phyloP scores from a whole-genome alignment of 2,888 invertebrate genomes.

The Drosophila limbata region DNA sequence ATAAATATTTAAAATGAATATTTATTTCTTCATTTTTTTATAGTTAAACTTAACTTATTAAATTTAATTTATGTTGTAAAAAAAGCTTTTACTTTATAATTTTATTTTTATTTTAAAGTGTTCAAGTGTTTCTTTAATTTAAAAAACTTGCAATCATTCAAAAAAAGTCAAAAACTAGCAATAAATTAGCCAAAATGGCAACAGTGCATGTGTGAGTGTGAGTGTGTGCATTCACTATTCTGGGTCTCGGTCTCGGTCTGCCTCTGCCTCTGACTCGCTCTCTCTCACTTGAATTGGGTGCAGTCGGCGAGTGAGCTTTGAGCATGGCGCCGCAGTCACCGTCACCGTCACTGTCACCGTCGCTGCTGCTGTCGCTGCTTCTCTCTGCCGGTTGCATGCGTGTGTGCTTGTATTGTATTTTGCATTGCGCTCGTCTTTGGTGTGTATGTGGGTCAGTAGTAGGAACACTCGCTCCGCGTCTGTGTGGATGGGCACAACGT shows the following conservation, averaged over 20 bases:
- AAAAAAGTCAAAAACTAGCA: not conserved
- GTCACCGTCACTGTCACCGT: not conserved
- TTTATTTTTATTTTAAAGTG: too few relatives aligned
- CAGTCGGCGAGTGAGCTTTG: conserved; percentile 26
- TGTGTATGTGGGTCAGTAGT: conserved; percentile 83
- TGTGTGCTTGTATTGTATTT: conserved; percentile 4
- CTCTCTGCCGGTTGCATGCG: conserved; percentile 18
- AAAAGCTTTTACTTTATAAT: too few relatives aligned
- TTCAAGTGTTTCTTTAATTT: not conserved
- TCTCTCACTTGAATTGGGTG: conserved; percentile 4
- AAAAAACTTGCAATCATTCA: too few relatives aligned
- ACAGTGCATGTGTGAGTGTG: not conserved
- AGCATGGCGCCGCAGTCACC: conserved; percentile 3
- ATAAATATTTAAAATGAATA: too few relatives aligned
- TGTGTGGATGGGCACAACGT: conserved; percentile 57
- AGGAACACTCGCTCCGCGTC: conserved; percentile 69
- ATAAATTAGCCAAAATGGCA: not conserved
- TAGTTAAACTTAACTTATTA: too few relatives aligned
- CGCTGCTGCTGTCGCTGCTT: not conserved
- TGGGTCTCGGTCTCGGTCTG: conserved; percentile 16
- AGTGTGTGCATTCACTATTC: conserved; percentile 6
- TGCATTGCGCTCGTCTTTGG: conserved; percentile 12
- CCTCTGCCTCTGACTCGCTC: conserved; percentile 2
- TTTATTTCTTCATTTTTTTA: too few relatives aligned
- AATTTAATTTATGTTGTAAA: too few relatives aligned